phyloP scores from a whole-genome alignment of 2,113 vertebrate genomes.

The Myrmecophaga tridactyla region DNA sequence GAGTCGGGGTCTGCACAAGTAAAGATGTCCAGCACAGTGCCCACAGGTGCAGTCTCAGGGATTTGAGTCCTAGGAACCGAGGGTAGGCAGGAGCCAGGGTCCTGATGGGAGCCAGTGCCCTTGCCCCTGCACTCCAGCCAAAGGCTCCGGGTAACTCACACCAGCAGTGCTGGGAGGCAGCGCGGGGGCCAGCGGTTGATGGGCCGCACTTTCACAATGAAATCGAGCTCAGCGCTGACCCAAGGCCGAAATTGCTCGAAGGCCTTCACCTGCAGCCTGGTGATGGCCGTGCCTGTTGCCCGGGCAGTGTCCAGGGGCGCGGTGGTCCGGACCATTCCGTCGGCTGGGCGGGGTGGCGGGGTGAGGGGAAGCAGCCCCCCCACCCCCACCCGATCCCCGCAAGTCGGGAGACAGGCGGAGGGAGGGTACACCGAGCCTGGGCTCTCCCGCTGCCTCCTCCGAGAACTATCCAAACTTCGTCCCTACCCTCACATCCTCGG shows the following conservation, averaged over 20 bases:
- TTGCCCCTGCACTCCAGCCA: not conserved
- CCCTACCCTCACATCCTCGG: not conserved
- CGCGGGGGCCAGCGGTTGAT: constrained; percentile 56
- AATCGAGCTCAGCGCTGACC: accelerated
- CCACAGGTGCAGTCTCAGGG: constrained; percentile 57
- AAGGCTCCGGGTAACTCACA: constrained; percentile 65
- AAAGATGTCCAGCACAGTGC: constrained; percentile 69
- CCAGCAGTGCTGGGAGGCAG: constrained; percentile 78
- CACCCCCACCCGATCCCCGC: not conserved
- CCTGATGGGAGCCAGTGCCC: accelerated
- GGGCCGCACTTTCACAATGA: constrained; percentile 74
- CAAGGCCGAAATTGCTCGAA: constrained; percentile 53
- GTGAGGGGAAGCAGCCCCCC: no score
- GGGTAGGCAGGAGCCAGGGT: not conserved
- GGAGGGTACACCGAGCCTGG: not conserved
- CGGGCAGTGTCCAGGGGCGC: constrained; percentile 64
- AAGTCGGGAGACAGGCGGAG: no score
- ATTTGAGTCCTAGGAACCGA: constrained; percentile 76
- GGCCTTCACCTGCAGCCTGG: constrained; percentile 72
- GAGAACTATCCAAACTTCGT: not conserved
- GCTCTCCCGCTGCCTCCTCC: not conserved
- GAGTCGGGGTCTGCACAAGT: constrained; percentile 59
- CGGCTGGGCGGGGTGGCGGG: constrained; percentile 52
- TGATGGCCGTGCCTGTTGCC: not conserved
- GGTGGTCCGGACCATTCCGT: constrained; percentile 76